phyloP scores from a whole-genome alignment of 2,113 vertebrate genomes.

The Madoqua kirkii region DNA sequence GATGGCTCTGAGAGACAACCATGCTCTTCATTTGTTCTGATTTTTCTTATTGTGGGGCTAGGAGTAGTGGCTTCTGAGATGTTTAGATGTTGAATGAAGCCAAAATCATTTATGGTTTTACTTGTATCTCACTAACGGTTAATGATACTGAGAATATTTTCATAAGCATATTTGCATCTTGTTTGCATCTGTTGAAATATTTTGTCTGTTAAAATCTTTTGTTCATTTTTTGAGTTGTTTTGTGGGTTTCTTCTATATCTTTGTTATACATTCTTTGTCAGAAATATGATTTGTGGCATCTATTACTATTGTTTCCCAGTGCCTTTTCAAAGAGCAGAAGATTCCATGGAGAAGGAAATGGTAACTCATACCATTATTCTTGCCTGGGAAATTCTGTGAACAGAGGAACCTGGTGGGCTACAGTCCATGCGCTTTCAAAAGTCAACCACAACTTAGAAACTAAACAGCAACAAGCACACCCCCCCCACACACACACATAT shows the following conservation, averaged over 20 bases:
- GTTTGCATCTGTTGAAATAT: neutral
- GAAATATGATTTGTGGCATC: neutral
- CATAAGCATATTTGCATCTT: neutral
- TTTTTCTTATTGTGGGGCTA: neutral
- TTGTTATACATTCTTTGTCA: neutral
- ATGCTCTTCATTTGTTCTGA: neutral
- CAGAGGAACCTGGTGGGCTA: neutral
- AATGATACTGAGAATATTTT: neutral
- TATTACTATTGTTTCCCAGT: neutral
- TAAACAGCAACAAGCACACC: neutral
- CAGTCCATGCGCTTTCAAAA: neutral
- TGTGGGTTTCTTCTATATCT: neutral
- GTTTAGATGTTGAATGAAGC: neutral
- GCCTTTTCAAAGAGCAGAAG: neutral
- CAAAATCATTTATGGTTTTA: neutral
- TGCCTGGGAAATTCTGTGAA: neutral
- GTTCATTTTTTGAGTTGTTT: neutral
- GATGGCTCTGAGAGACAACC: too few species aligned
- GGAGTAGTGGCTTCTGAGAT: neutral
- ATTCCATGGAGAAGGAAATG: neutral
- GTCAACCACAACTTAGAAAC: neutral
- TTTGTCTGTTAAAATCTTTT: neutral
- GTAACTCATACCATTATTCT: neutral
- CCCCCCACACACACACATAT: neutral
- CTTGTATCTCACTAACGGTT: neutral